These are phyloP conservation scores for Ericerus pela DNA, from an alignment of 1,140 invertebrate species.

Conservation along the genomic window DNA sequence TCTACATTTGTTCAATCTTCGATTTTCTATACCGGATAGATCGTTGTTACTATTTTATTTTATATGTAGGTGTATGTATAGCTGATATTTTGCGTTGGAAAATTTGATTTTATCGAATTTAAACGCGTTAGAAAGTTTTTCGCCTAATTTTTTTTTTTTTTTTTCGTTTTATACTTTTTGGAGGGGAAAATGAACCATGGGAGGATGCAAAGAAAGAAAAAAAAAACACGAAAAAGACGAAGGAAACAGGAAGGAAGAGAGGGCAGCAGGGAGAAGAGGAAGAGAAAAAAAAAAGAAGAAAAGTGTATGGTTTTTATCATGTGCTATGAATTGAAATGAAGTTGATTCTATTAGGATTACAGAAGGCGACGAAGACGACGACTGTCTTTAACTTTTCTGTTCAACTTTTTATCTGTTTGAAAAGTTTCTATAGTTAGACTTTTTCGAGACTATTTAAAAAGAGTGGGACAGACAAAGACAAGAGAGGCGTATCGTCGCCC, in stretches of 20 bases:
- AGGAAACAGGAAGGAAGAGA: not conserved
- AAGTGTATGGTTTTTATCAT: slow-evolving; percentile 6
- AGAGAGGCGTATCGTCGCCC: no score
- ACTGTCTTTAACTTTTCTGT: slow-evolving; percentile 4
- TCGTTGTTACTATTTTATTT: no score
- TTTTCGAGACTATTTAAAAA: slow-evolving; percentile 9
- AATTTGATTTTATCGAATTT: not conserved
- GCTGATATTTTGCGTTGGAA: not conserved
- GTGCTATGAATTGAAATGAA: slow-evolving; percentile 11
- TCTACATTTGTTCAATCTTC: no score
- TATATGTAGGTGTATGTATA: no score
- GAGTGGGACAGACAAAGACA: no score
- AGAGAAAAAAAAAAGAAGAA: no score
- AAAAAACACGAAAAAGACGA: not conserved
- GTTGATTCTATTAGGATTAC: slow-evolving; percentile 12
- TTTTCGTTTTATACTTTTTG: no score
- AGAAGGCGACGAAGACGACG: slow-evolving; percentile 1
- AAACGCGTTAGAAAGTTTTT: slow-evolving; percentile 11
- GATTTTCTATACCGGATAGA: no score
- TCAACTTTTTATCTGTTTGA: slow-evolving; percentile 8
- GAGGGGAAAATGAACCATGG: no score
- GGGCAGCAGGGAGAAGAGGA: not conserved
- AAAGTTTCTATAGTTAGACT: slow-evolving; percentile 1
- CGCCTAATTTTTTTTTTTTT: no score
- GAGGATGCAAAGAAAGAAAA: not conserved